Base-by-base conservation (phyloP, 2,888 invertebrate species). In the Drosophila percnosoma region DNA sequence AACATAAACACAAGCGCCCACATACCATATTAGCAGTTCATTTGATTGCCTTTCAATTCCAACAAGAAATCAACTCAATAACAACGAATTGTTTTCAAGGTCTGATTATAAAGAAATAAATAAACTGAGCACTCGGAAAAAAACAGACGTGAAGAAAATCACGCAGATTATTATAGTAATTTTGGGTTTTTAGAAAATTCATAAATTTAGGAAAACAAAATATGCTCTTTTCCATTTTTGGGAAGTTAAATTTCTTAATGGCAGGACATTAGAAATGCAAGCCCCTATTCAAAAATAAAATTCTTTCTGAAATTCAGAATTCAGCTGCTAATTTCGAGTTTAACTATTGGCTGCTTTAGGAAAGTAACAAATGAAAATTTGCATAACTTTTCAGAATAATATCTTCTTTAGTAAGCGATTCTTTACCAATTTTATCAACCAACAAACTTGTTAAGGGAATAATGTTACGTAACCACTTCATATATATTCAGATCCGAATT, bases 21-120 rank as follows among this genome's bases (percentile, higher is more conserved):
- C 40, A 48, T 11, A 31, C 24, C 45, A 67, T 31, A 62, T 73
- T 45, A 40, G 42, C 51, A 54, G 34, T 51, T 73, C 52, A 73
- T 67, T 75, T 51, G 33, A 5, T 53, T 36, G n/a, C 38, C 36
- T 36, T 33, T 51, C 27, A 10, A 18, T 18, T 11, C n/a, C 45
- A 15, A 24, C 4, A 45, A 4, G 8, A 45, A 24, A 24, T 2
- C 45, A 15, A 24, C 24, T 45, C 15, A 24, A 45, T 15, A 45
- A 45, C 15, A 45, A 45, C 21, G 21, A 24, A 24, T 8, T 8
- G 21, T 24, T 45, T 24, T 49, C n/a, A 48, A 21, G 49, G 48
- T 36, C 21, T 24, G 21, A 21, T 21, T 13, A 49, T 29, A 8
- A 49, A n/a, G 29, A n/a, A 59, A n/a, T 29, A 11, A 36, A 36